phyloP scores from a whole-genome alignment of 1,140 invertebrate species.

The Cherax destructor region DNA sequence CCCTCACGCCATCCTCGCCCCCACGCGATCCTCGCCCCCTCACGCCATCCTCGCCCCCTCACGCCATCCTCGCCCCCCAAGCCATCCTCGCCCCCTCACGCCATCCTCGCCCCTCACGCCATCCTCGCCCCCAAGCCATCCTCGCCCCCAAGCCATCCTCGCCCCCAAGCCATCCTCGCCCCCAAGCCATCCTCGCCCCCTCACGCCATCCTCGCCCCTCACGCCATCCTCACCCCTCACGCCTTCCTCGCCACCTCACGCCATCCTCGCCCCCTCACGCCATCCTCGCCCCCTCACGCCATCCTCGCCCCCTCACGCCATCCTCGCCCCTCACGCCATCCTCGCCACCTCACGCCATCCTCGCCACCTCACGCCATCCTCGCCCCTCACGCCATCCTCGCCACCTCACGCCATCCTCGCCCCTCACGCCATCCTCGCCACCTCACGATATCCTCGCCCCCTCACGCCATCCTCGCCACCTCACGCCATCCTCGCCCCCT shows the following conservation, averaged over 20 bases:
- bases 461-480: neutral
- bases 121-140: too few relatives aligned
- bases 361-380: neutral
- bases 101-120: neutral
- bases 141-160: too few relatives aligned
- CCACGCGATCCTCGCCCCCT: neutral
- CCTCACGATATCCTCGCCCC: neutral
- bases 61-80: too few relatives aligned
- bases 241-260: neutral
- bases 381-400: neutral
- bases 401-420: too few relatives aligned
- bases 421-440: too few relatives aligned
- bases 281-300: too few relatives aligned
- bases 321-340: neutral
- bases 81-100: neutral
- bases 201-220: neutral
- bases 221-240: too few relatives aligned
- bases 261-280: neutral
- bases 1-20: too few relatives aligned
- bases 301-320: neutral
- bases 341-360: neutral
- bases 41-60: neutral
- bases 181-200: neutral
- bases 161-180: neutral
- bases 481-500: neutral